Percentiles rank a stretch among this genome's conserved stretches.
phyloP scores from a whole-genome alignment of 2,888 invertebrate species.

The Fragum fragum region DNA sequence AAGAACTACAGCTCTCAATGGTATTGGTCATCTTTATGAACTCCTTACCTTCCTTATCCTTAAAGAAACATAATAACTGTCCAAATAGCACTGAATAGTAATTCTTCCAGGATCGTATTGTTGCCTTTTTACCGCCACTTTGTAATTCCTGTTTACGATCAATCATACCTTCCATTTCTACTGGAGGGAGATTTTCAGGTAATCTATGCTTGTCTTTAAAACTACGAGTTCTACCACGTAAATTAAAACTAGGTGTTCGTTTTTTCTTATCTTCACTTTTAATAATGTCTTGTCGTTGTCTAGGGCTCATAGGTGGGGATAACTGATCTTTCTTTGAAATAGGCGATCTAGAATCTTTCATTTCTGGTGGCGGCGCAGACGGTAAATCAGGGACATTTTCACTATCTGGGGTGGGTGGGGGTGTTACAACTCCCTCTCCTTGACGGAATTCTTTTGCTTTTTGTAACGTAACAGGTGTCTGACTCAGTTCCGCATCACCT shows the following conservation, averaged over 20 bases:
- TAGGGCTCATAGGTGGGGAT: conserved; percentile 76
- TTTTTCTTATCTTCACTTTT: conserved; percentile 91
- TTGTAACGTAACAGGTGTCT: conserved; percentile 75
- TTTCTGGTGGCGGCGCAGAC: conserved; percentile 70
- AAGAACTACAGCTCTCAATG: no score
- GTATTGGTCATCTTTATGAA: no score
- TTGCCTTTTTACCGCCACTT: conserved; percentile 97
- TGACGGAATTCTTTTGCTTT: conserved; percentile 80
- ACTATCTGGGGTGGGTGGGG: conserved; percentile 52
- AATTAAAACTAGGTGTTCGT: conserved; percentile 97
- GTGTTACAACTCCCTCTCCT: conserved; percentile 70
- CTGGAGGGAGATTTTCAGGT: conserved; percentile 91
- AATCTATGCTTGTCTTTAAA: conserved; percentile 88
- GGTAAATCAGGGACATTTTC: conserved; percentile 72
- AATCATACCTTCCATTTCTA: conserved; percentile 95
- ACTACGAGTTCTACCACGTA: conserved; percentile 95
- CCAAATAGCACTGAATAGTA: conserved; percentile 98
- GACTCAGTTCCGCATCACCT: conserved; percentile 64
- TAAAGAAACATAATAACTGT: conserved; percentile 98
- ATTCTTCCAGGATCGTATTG: conserved; percentile 97
- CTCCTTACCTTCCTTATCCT: conserved; percentile 91
- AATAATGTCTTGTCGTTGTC: conserved; percentile 74
- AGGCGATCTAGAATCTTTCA: conserved; percentile 60
- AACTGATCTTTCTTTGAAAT: conserved; percentile 75
- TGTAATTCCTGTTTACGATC: conserved; percentile 98